Evolutionary conservation across 2,113 vertebrate species (phyloP).

Genomic region (Falcunculus frontatus): DNA sequence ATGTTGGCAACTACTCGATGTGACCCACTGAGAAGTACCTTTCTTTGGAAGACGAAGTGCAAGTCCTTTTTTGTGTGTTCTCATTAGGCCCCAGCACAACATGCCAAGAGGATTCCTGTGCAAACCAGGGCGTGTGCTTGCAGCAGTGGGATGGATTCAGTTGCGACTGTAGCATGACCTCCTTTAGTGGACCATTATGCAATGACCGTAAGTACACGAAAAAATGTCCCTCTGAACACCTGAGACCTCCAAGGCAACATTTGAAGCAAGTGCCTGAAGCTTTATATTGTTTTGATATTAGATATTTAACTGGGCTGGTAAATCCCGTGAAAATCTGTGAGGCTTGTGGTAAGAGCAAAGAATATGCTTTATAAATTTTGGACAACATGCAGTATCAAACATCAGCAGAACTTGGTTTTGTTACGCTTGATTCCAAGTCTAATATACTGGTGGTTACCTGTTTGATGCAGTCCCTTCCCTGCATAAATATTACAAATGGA

Average conservation of each 20-base stretch:
- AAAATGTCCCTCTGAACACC: neutral
- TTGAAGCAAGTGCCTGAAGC: neutral
- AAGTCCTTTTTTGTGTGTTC: slow-evolving; percentile 45
- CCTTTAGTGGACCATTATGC: slow-evolving; percentile 90
- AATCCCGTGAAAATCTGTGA: neutral
- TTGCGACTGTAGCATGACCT: slow-evolving; percentile 98
- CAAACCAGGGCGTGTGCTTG: slow-evolving; percentile 96
- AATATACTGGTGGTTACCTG: neutral
- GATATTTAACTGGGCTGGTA: neutral
- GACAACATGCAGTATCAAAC: neutral
- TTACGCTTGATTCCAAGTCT: neutral
- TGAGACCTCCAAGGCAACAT: neutral
- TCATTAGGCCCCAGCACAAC: slow-evolving; percentile 93
- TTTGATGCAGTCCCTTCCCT: neutral
- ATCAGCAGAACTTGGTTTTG: neutral
- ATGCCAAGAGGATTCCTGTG: slow-evolving; percentile 95
- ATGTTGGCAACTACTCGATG: slow-evolving; percentile 75
- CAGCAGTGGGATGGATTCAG: slow-evolving; percentile 99
- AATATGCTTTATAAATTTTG: neutral
- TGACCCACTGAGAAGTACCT: neutral
- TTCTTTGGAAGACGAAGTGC: slow-evolving; percentile 23
- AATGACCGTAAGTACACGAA: slow-evolving; percentile 87
- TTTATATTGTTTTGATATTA: neutral
- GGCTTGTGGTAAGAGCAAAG: neutral
- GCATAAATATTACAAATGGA: neutral